Base-by-base conservation (phyloP, 1,140 invertebrate genomes). In the Drosophila kanapiae region DNA sequence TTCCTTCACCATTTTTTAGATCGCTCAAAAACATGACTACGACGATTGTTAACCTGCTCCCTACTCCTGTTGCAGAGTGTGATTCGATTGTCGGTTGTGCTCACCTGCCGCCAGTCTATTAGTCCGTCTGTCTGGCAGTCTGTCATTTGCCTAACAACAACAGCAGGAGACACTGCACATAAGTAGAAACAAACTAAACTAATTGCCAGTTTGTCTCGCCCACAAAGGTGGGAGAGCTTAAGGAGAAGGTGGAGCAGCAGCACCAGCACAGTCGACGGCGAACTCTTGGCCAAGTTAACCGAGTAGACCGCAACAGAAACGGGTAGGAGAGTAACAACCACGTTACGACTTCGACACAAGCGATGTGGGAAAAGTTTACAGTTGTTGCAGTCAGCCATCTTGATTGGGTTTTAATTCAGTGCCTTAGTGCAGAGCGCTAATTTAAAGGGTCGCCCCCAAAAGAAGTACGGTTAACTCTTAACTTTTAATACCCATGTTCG, bases 201-300 rank as follows among this genome's bases (percentile, higher is more conserved):
- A 87, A 87, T 86, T 86, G 82, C 75, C 70, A 79, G 83, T 82
- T 82, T 82, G 83, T 86, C 83, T 80, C 70, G 81, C 81, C 81
- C 80, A 80, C 80, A 27, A 48, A 59, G 63, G 63, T 65, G 59
- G 53, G 54, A 11, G 58, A 45, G 23, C 29, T 42, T 6, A 6
- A 6, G 14, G 23, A 18, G 23, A 16, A 45, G 47, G 35, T 29
- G 47, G 4, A 31, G 48, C 2, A 6, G 47, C 8, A 23, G 33
- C 8, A 29, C 13, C n/a, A 6, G 35, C n/a, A 23, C n/a, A 18
- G 42, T 49, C 35, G 72, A 49, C 59, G 42, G 51, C 63, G 23
- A 78, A 78, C 56, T 78, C 75, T 69, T 51, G 51, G 75, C 72
- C 61, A 59, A 78, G 74, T 78, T 60, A 60, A 47, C 42, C 53